Percentiles rank a stretch among this genome's conserved stretches.
These are phyloP conservation scores for Lytechinus pictus DNA, from an alignment of 35 echinoderm and acorn worm species.

Conservation along the genomic window DNA sequence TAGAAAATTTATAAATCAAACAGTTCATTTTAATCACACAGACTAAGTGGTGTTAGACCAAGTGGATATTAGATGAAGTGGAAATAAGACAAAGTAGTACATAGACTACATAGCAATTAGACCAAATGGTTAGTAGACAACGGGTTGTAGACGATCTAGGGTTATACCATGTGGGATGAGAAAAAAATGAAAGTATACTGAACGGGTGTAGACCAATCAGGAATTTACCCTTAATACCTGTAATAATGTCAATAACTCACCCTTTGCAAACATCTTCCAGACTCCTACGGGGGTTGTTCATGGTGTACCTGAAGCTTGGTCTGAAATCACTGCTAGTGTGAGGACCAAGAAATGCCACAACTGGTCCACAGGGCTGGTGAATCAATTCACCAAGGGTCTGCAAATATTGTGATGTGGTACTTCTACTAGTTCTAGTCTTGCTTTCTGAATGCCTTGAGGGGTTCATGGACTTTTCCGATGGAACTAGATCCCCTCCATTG, in stretches of 20 bases:
- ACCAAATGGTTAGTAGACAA: too few relatives aligned
- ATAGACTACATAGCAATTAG: too few relatives aligned
- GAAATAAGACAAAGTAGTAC: too few relatives aligned
- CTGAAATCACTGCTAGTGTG: background rate
- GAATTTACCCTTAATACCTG: too few relatives aligned
- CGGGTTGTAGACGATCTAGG: too few relatives aligned
- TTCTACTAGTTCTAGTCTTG: background rate
- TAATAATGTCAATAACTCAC: background rate
- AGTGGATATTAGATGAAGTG: too few relatives aligned
- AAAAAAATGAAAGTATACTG: too few relatives aligned
- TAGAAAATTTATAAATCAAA: too few relatives aligned
- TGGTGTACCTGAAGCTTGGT: background rate
- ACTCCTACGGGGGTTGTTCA: background rate
- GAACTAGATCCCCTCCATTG: background rate
- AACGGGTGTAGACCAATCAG: too few relatives aligned
- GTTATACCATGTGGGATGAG: too few relatives aligned
- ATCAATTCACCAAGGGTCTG: background rate
- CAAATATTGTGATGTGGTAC: background rate
- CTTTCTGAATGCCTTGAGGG: background rate
- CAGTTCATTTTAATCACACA: too few relatives aligned
- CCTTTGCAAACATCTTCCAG: conserved; percentile 22
- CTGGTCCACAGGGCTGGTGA: background rate
- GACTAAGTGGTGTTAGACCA: too few relatives aligned
- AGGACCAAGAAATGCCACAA: background rate
- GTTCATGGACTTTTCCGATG: background rate